A percentile compares a stretch with the other conserved stretches of the same genome.
phyloP scores from a whole-genome alignment of 2,113 vertebrate species.

The Semnornis frantzii region DNA sequence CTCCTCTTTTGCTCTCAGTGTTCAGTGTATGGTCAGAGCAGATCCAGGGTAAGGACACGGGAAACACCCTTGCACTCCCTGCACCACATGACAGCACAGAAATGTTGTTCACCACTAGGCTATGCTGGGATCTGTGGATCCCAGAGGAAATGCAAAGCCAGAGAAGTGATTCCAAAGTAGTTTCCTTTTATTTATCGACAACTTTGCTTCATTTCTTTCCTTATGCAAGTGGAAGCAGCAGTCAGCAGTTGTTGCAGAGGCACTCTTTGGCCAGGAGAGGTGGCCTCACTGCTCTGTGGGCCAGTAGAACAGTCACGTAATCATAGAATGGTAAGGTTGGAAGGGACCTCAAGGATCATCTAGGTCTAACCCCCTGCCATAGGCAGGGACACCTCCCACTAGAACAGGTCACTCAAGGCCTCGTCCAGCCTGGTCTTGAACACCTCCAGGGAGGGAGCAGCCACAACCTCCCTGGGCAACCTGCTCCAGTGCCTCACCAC shows the following conservation, averaged over 20 bases:
- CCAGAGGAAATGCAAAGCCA: background rate
- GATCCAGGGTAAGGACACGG: background rate
- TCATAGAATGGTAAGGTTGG: too few relatives aligned
- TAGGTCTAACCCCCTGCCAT: too few relatives aligned
- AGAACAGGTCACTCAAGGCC: too few relatives aligned
- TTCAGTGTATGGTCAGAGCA: background rate
- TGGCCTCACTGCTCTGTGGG: background rate
- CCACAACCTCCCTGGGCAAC: too few relatives aligned
- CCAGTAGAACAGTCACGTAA: background rate
- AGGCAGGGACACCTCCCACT: too few relatives aligned
- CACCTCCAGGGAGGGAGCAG: too few relatives aligned
- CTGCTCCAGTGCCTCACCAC: too few relatives aligned
- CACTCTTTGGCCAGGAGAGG: background rate
- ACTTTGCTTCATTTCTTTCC: background rate
- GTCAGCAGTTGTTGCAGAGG: background rate
- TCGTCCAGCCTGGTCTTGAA: too few relatives aligned
- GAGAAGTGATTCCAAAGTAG: background rate
- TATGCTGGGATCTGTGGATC: background rate
- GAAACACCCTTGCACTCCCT: background rate
- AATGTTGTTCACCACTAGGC: background rate
- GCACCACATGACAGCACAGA: background rate
- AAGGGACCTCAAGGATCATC: too few relatives aligned
- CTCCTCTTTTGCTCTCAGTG: background rate
- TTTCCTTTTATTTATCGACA: background rate
- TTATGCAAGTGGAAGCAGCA: background rate